Conservation (phyloP, 2,797 vertebrate species). For the Chelonia mydas region DNA sequence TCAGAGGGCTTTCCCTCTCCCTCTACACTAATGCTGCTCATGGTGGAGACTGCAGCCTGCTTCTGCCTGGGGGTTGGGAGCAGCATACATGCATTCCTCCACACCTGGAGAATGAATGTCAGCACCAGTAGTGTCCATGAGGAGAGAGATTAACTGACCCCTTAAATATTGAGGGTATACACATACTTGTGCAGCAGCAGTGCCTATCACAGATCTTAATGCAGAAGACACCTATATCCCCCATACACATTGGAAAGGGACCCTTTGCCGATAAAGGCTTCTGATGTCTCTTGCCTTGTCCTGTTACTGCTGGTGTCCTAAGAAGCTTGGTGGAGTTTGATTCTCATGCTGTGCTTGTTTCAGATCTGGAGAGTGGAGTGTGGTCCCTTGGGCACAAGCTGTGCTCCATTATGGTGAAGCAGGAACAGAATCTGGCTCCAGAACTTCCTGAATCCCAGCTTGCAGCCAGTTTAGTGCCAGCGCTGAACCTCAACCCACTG, state of each 20-base stretch:
- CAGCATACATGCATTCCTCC: not conserved
- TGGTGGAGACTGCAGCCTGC: not conserved
- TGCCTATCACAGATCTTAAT: not conserved
- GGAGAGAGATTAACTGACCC: not conserved
- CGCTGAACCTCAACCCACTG: constrained; percentile 85
- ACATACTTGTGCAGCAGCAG: constrained; percentile 44
- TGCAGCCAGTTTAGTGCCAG: constrained; percentile 75
- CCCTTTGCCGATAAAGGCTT: constrained; percentile 14
- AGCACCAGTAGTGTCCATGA: not conserved
- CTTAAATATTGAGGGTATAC: constrained; percentile 32
- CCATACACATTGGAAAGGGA: constrained; percentile 5
- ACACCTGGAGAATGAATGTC: not conserved
- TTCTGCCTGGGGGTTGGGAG: not conserved
- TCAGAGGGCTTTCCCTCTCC: not conserved
- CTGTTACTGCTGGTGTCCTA: not conserved
- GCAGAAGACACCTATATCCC: not conserved
- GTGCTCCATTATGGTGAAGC: constrained; percentile 95
- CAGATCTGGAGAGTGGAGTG: constrained; percentile 88
- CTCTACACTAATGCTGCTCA: not conserved
- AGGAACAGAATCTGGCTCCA: constrained; percentile 87
- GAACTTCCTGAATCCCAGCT: constrained; percentile 82
- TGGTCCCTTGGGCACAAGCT: constrained; percentile 96
- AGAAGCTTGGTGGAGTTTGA: not conserved
- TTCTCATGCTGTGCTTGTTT: constrained; percentile 46
- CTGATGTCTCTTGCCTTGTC: not conserved